Percentiles rank a stretch among this genome's conserved stretches.
phyloP scores from a whole-genome alignment of 2,888 invertebrate species.

The Horisme vitalbata region DNA sequence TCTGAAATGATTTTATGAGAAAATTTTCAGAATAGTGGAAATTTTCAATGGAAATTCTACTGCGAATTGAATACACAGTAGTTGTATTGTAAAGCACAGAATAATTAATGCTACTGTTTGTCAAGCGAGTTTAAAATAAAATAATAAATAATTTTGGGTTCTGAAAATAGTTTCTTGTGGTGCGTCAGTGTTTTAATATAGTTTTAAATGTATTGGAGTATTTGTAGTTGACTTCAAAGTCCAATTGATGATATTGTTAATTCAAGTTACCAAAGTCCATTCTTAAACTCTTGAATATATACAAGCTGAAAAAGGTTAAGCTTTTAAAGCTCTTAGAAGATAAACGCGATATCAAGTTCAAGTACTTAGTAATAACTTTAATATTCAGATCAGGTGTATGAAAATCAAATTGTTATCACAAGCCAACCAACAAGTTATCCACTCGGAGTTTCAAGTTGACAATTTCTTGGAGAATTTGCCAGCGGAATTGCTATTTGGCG shows the following conservation, averaged over 20 bases:
- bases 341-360: slow-evolving; percentile 20
- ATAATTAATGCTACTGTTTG: too few species aligned
- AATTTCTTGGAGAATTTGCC: slow-evolving; percentile 31
- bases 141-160: too few species aligned
- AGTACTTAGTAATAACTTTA: slow-evolving; percentile 34
- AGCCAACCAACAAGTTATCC: slow-evolving; percentile 42
- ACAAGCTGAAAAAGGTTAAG: not conserved
- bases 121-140: too few species aligned
- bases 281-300: slow-evolving; percentile 1
- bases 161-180: too few species aligned
- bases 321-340: not conserved
- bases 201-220: too few species aligned
- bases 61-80: too few species aligned
- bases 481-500: not conserved
- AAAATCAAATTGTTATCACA: slow-evolving; percentile 52
- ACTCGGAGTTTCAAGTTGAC: slow-evolving; percentile 49
- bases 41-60: not conserved
- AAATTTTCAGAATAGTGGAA: slow-evolving; percentile 1
- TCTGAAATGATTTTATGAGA: slow-evolving; percentile 8
- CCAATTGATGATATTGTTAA: too few species aligned
- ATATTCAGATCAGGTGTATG: slow-evolving; percentile 42
- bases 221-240: too few species aligned
- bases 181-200: too few species aligned
- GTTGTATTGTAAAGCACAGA: too few species aligned
- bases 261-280: too few species aligned